Conservation (phyloP, 2,888 invertebrate genomes). For the Cerceris rybyensis region DNA sequence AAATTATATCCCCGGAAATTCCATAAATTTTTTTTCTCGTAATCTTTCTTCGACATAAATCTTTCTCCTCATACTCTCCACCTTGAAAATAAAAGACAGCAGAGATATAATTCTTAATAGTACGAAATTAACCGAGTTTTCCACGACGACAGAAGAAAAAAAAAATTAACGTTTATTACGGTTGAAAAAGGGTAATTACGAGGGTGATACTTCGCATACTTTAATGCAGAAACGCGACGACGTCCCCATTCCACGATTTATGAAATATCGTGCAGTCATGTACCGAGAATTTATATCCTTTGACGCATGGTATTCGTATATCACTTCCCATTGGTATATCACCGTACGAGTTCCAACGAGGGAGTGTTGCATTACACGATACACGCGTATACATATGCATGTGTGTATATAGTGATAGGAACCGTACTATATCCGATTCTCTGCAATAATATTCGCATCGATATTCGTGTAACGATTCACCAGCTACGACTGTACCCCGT, state of each 20-base stretch:
- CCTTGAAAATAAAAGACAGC: no score
- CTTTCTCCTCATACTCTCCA: no score
- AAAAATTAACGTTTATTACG: no score
- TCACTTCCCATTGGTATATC: conserved; percentile 31
- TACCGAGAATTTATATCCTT: conserved; percentile 37
- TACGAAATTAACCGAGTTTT: no score
- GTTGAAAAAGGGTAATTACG: no score
- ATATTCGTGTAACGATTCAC: conserved; percentile 32
- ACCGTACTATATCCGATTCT: conserved; percentile 14
- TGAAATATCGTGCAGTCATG: conserved; percentile 41
- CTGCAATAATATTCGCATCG: conserved; percentile 39
- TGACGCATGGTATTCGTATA: conserved; percentile 40
- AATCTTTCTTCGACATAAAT: no score
- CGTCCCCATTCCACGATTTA: conserved; percentile 22
- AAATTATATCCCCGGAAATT: no score
- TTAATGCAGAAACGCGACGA: conserved; percentile 37
- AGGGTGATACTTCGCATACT: conserved; percentile 7
- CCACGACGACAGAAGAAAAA: no score
- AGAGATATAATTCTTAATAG: no score
- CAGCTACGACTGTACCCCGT: not conserved
- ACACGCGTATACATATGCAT: not conserved
- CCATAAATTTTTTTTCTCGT: no score
- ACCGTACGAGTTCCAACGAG: conserved; percentile 4
- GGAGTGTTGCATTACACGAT: conserved; percentile 37
- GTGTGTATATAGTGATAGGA: not conserved